Evolutionary conservation across 2,797 vertebrate species (phyloP).

Genomic region (Myioborus melanocephalus): DNA sequence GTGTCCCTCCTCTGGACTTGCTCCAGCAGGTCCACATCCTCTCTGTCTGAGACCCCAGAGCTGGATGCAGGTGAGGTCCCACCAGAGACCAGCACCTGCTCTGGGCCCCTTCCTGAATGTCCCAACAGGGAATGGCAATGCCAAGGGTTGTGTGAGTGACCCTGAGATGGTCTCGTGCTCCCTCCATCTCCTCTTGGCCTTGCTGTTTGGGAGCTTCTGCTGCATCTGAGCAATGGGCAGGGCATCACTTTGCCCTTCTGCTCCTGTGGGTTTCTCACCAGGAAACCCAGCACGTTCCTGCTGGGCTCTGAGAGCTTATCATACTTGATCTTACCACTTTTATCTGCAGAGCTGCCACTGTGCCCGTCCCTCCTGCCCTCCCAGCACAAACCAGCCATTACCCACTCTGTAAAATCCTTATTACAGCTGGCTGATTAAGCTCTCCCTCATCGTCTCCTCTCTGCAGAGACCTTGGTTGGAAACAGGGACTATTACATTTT

Average conservation of each 20-base stretch:
- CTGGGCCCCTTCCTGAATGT: neutral
- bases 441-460: neutral
- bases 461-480: neutral
- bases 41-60: neutral
- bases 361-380: neutral
- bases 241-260: neutral
- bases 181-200: neutral
- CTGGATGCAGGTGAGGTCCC: neutral
- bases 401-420: neutral
- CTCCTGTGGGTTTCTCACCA: neutral
- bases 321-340: fast-evolving
- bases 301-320: neutral
- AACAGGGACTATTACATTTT: slow-evolving; percentile 15
- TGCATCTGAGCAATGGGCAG: fast-evolving
- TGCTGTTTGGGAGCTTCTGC: neutral
- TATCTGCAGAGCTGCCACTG: neutral
- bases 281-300: fast-evolving
- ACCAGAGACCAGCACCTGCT: neutral
- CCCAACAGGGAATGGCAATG: fast-evolving
- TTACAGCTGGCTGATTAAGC: neutral
- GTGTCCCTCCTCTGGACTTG: neutral
- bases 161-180: fast-evolving
- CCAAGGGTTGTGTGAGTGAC: fast-evolving
- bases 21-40: fast-evolving
- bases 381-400: neutral